Evolutionary conservation across 92 coral and sea anemone species (phyloP), one percentile per base, ranked within the genome.

Genomic region (Plumapathes pennacea): DNA sequence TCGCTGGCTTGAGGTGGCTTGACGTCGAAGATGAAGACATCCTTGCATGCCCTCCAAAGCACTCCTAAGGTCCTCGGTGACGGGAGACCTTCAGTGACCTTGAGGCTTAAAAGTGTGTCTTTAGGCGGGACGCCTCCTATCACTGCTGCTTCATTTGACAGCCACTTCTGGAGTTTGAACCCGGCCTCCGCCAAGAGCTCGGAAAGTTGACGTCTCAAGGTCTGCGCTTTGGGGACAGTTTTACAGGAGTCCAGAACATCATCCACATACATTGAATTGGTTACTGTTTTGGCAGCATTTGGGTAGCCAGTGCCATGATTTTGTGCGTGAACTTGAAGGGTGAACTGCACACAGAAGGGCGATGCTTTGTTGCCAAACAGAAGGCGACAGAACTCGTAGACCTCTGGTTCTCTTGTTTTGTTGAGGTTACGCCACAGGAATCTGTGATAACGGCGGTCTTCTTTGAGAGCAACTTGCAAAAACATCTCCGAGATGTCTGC

Each of bases 351-450:
- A 60, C 85, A 78, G 32, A 78, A 69, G 0, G 71, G 78, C n/a
- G 61, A 78, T 2, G 72, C 54, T 3, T 74, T 68, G 25, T 82
- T 75, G 9, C 69, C 80, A 47, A 79, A 71, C 34, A 79, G 17
- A 15, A 79, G 61, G 10, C 74, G 64, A 13, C 37, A 51, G 38
- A 71, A 70, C 64, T 71, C 57, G 45, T 46, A 79, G 14, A 79
- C 57, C 26, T 70, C 56, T 1, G 71, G 79, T 45, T 60, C 71
- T 39, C 49, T 50, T 19, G 60, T n/a, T n/a, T n/a, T n/a, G n/a
- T n/a, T n/a, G n/a, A n/a, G n/a, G n/a, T n/a, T n/a, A 26, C 2
- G 53, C 21, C 73, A 66, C 53, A 66, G 46, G 34, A 63, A 63
- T 47, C 38, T 38, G 59, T 63, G 71, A 31, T 12, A 63, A 6